Evolutionary conservation across 2,888 invertebrate species (phyloP).

Genomic region (Vesta saturnalis): DNA sequence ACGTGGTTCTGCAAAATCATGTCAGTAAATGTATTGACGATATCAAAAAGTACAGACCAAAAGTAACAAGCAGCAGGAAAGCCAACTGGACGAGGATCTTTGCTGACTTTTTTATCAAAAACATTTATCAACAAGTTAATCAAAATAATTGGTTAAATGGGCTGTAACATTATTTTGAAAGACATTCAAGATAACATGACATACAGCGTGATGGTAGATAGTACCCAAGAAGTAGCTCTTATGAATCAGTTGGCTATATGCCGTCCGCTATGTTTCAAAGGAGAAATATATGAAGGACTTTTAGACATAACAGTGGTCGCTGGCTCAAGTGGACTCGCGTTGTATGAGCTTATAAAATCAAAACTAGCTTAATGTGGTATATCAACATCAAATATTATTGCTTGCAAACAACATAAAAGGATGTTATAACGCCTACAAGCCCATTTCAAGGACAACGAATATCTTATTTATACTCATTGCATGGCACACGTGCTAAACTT

Average conservation of each 20-base stretch:
- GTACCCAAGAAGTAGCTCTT: background rate
- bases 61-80: background rate
- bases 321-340: background rate
- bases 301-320: background rate
- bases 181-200: background rate
- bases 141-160: background rate
- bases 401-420: background rate
- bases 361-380: background rate
- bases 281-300: background rate
- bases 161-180: background rate
- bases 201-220: constrained; percentile 10
- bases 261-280: background rate
- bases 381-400: background rate
- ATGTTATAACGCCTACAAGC: constrained; percentile 7
- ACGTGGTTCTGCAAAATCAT: background rate
- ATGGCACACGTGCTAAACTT: too few relatives aligned
- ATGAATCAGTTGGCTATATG: background rate
- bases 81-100: background rate
- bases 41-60: background rate
- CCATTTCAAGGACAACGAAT: background rate
- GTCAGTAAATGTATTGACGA: background rate
- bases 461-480: background rate
- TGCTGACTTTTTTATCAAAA: background rate
- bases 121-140: background rate
- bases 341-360: background rate